phyloP scores from a whole-genome alignment of 2,797 vertebrate genomes.

The Sebastes matsubarae region DNA sequence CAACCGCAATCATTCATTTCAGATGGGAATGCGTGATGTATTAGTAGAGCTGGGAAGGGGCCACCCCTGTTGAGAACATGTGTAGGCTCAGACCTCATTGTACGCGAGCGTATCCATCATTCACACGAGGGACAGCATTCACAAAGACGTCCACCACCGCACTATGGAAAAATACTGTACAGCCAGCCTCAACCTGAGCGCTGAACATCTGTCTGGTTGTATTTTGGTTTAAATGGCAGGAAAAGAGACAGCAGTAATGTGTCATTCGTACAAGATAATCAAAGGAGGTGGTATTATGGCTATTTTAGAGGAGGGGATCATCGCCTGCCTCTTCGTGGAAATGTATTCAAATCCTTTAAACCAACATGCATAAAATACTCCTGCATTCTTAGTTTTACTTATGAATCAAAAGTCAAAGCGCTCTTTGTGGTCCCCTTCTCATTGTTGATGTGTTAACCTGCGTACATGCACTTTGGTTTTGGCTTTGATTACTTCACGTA shows the following conservation, averaged over 20 bases:
- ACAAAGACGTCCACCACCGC: conserved; percentile 59
- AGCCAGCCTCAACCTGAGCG: conserved; percentile 41
- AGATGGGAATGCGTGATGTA: conserved; percentile 34
- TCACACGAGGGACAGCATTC: conserved; percentile 55
- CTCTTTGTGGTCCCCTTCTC: background rate
- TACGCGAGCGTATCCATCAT: conserved; percentile 67
- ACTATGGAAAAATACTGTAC: conserved; percentile 68
- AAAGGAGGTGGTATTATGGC: conserved; percentile 1
- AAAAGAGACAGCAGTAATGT: conserved; percentile 32
- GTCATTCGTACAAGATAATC: conserved; percentile 32
- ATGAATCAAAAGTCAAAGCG: background rate
- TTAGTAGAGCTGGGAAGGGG: conserved; percentile 53
- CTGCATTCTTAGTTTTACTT: background rate
- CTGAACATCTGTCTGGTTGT: conserved; percentile 26
- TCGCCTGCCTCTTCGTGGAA: background rate
- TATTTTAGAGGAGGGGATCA: background rate
- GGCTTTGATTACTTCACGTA: background rate
- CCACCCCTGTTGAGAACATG: conserved; percentile 73
- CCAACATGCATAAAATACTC: background rate
- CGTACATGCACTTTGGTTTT: background rate
- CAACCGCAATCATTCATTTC: conserved; percentile 51
- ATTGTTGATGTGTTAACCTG: background rate
- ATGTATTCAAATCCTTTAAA: conserved; percentile 21
- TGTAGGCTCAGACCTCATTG: conserved; percentile 72
- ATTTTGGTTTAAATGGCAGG: conserved; percentile 31